A percentile compares a stretch with the other conserved stretches of the same genome.
Conservation (phyloP, 1,140 invertebrate genomes). For the Neodiprion fabricii region DNA sequence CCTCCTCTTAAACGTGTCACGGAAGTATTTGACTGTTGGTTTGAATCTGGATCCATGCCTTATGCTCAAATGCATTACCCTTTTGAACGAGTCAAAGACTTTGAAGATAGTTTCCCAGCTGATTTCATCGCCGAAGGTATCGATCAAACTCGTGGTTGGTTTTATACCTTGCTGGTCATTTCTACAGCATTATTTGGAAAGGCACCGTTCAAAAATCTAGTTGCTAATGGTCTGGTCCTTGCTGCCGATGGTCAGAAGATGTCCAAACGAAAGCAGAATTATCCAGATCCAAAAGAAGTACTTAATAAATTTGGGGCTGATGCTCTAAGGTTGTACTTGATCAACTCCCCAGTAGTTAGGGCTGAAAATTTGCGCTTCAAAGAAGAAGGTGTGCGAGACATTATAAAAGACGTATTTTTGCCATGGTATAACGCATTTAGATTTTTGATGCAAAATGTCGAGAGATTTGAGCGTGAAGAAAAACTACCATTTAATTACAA, state of each 20-base stretch:
- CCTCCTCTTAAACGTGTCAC: slow-evolving; percentile 84
- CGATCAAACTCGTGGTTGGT: slow-evolving; percentile 99
- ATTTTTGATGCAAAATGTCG: slow-evolving; percentile 93
- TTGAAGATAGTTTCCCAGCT: slow-evolving; percentile 96
- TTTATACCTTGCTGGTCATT: slow-evolving; percentile 96
- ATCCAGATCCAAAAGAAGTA: slow-evolving; percentile 94
- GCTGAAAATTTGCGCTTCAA: slow-evolving; percentile 97
- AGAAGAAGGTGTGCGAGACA: slow-evolving; percentile 95
- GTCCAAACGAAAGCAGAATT: slow-evolving; percentile 99
- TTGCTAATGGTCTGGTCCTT: slow-evolving; percentile 94
- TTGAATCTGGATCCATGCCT: slow-evolving; percentile 99
- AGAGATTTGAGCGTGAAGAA: slow-evolving; percentile 79
- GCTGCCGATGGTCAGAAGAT: slow-evolving; percentile 98
- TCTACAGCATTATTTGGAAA: slow-evolving; percentile 97
- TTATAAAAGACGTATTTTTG: slow-evolving; percentile 97
- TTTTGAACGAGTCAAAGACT: slow-evolving; percentile 90
- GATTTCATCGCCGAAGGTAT: slow-evolving; percentile 99
- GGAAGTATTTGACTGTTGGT: slow-evolving; percentile 99
- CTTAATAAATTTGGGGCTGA: slow-evolving; percentile 96
- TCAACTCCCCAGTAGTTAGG: slow-evolving; percentile 97
- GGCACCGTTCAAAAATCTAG: slow-evolving; percentile 97
- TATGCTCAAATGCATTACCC: slow-evolving; percentile 98
- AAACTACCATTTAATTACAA: slow-evolving; percentile 69
- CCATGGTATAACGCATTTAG: slow-evolving; percentile 99
- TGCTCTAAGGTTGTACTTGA: slow-evolving; percentile 93